These are phyloP conservation scores for Callipepla californica DNA, from an alignment of 2,113 vertebrate genomes.

Conservation along the genomic window DNA sequence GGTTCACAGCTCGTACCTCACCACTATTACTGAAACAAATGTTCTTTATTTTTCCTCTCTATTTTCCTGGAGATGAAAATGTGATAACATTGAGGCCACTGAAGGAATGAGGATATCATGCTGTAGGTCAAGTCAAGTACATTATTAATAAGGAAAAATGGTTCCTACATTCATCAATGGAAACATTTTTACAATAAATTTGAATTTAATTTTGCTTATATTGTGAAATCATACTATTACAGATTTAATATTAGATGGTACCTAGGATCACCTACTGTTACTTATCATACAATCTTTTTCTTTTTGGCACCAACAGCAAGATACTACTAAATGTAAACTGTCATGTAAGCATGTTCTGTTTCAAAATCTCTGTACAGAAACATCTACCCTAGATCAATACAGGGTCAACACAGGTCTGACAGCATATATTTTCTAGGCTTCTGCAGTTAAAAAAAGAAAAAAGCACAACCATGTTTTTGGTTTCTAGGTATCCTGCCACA, in stretches of 20 bases:
- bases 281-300: not conserved
- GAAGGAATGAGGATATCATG: not conserved
- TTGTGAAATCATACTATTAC: not conserved
- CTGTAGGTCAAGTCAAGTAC: not conserved
- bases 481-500: not conserved
- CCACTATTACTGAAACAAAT: conserved; percentile 24
- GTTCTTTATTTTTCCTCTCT: conserved; percentile 6
- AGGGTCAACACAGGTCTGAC: not conserved
- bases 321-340: not conserved
- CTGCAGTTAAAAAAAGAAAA: not conserved
- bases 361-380: not conserved
- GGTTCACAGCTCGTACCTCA: not conserved
- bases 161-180: not conserved
- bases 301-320: not conserved
- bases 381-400: not conserved
- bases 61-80: not conserved
- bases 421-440: not conserved
- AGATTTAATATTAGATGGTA: not conserved
- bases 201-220: not conserved
- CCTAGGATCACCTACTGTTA: not conserved
- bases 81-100: not conserved
- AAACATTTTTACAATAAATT: not conserved
- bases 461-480: not conserved
- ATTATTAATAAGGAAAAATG: not conserved
- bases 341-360: not conserved